phyloP scores from a whole-genome alignment of 2,797 vertebrate species.

The Sylvia borin region DNA sequence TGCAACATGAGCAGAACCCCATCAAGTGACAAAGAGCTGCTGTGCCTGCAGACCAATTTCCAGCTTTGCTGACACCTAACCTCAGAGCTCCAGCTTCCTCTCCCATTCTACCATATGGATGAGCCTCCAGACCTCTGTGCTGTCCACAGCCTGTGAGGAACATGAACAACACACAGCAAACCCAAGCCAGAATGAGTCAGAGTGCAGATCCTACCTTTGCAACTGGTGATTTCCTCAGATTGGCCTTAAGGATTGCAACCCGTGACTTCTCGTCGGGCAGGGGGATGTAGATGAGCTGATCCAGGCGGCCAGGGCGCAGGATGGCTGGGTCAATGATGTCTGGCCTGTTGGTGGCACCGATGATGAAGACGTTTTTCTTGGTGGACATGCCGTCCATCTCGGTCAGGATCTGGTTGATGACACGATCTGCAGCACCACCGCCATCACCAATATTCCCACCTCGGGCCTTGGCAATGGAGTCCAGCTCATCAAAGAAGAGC shows the following conservation, averaged over 20 bases:
- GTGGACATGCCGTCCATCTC: slow-evolving; percentile 99
- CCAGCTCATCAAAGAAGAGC: slow-evolving; percentile 25
- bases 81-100: background rate
- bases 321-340: slow-evolving; percentile 99
- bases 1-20: background rate
- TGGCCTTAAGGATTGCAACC: slow-evolving; percentile 96
- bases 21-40: background rate
- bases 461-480: slow-evolving; percentile 12
- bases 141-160: background rate
- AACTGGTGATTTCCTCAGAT: slow-evolving; percentile 75
- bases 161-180: background rate
- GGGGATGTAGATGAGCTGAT: slow-evolving; percentile 34
- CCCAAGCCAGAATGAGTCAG: background rate
- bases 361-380: slow-evolving; percentile 98
- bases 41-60: background rate
- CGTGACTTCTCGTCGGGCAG: slow-evolving; percentile 87
- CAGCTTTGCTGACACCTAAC: background rate
- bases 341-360: slow-evolving; percentile 88
- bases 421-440: slow-evolving; percentile 75
- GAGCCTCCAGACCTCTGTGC: background rate
- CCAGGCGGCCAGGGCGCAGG: slow-evolving; percentile 87
- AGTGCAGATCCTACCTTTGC: background rate
- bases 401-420: slow-evolving; percentile 97
- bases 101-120: accelerated
- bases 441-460: background rate